These are phyloP conservation scores for Anser brachyrhynchus DNA, from an alignment of 2,113 vertebrate genomes.

Conservation along the genomic window DNA sequence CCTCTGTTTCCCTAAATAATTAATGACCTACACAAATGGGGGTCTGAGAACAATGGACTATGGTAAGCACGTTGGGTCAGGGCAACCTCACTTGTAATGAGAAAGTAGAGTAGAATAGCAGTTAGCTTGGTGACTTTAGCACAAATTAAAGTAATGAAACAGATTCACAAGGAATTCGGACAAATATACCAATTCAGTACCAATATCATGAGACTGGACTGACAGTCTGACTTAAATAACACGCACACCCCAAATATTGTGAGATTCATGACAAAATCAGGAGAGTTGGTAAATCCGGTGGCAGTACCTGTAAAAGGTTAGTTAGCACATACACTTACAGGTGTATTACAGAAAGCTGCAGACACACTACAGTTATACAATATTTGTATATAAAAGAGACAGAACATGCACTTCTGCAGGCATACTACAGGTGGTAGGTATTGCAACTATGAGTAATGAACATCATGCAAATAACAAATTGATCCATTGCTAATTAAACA, in stretches of 20 bases:
- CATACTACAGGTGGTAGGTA: slow-evolving; percentile 62
- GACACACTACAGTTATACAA: slow-evolving; percentile 55
- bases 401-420: slow-evolving; percentile 74
- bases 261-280: slow-evolving; percentile 3
- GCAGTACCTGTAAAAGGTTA: slow-evolving; percentile 74
- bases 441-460: background rate
- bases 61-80: background rate
- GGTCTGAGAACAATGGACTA: background rate
- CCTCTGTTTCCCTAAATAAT: slow-evolving; percentile 6
- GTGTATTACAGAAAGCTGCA: slow-evolving; percentile 45
- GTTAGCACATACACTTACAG: slow-evolving; percentile 71
- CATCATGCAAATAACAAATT: background rate
- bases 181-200: background rate
- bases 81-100: background rate
- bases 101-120: background rate
- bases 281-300: background rate
- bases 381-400: slow-evolving; percentile 55
- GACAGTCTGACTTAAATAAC: slow-evolving; percentile 11
- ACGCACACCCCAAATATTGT: background rate
- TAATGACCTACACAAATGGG: slow-evolving; percentile 2
- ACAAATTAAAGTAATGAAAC: background rate
- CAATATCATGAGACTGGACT: background rate
- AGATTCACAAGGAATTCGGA: background rate
- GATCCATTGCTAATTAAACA: background rate
- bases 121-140: background rate